These are phyloP conservation scores for Morbakka virulenta DNA, from an alignment of 30 jellyfish, hydroid and myxozoan genomes.

Conservation along the genomic window DNA sequence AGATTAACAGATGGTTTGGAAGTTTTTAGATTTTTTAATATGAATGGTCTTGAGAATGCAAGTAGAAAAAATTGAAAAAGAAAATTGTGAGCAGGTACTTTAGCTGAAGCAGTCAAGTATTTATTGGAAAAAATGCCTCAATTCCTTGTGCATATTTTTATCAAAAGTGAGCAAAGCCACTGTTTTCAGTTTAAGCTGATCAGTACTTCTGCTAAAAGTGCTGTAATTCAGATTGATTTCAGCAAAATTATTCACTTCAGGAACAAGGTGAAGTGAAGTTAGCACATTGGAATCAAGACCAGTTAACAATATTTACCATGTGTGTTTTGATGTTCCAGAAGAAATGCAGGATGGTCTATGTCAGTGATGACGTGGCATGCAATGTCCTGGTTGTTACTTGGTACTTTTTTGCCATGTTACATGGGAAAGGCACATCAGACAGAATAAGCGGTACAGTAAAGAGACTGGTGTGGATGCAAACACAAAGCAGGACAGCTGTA, in stretches of 20 bases:
- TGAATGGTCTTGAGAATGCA: no score
- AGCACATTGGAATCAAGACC: constrained; percentile 58
- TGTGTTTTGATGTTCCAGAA: no score
- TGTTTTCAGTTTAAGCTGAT: constrained; percentile 36
- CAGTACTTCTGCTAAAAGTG: constrained; percentile 34
- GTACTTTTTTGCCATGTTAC: constrained; percentile 8
- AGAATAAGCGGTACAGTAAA: constrained; percentile 11
- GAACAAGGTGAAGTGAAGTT: constrained; percentile 48
- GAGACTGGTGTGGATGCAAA: constrained; percentile 19
- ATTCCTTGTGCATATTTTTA: constrained; percentile 33
- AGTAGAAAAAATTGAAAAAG: no score
- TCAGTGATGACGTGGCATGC: no score
- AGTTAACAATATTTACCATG: no score
- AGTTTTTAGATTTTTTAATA: no score
- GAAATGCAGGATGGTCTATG: no score
- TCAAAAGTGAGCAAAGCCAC: constrained; percentile 34
- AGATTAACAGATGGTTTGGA: constrained; percentile 17
- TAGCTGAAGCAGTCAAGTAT: constrained; percentile 34
- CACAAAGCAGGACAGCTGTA: background rate
- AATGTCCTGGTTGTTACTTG: constrained; percentile 6
- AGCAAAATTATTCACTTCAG: constrained; percentile 50
- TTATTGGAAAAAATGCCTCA: constrained; percentile 46
- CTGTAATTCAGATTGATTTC: constrained; percentile 54
- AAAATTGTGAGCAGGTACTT: constrained; percentile 51
- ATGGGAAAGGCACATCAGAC: constrained; percentile 11